phyloP scores from a whole-genome alignment of 2,888 invertebrate species.

The Gnatocerus cornutus region DNA sequence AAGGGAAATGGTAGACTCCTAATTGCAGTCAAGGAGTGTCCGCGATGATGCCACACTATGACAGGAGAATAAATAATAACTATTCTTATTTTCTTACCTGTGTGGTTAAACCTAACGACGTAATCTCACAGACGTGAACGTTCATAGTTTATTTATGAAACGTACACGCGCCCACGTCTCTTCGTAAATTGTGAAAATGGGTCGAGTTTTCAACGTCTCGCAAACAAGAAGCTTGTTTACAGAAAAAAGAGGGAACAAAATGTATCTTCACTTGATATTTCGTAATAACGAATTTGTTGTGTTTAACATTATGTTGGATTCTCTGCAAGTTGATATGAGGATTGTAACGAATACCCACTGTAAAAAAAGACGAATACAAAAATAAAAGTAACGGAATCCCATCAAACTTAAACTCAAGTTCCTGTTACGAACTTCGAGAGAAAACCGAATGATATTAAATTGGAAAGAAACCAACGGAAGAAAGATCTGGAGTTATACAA shows the following conservation, averaged over 20 bases:
- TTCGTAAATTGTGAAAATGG: slow-evolving; percentile 14
- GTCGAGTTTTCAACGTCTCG: slow-evolving; percentile 13
- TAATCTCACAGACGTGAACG: slow-evolving; percentile 22
- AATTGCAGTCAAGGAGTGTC: slow-evolving; percentile 14
- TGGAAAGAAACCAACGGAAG: slow-evolving; percentile 6
- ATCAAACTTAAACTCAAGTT: slow-evolving; percentile 28
- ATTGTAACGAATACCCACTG: slow-evolving; percentile 2
- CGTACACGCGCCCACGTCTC: slow-evolving; percentile 24
- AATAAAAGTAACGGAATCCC: slow-evolving; percentile 22
- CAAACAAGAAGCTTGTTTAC: slow-evolving; percentile 4
- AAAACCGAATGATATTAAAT: slow-evolving; percentile 14
- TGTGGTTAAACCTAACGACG: slow-evolving; percentile 17
- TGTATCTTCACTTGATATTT: neutral
- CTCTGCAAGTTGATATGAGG: neutral
- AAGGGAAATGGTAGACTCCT: neutral
- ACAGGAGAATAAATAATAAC: slow-evolving; percentile 23
- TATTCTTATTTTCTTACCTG: slow-evolving; percentile 20
- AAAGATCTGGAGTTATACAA: neutral
- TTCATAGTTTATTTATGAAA: slow-evolving; percentile 33
- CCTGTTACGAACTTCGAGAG: slow-evolving; percentile 2
- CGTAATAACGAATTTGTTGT: neutral
- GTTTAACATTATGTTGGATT: neutral
- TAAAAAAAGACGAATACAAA: slow-evolving; percentile 6
- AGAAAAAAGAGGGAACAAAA: neutral
- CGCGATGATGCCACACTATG: slow-evolving; percentile 2